Base-by-base conservation (phyloP, 2,888 invertebrate species). In the Drosophila bunnanda region DNA sequence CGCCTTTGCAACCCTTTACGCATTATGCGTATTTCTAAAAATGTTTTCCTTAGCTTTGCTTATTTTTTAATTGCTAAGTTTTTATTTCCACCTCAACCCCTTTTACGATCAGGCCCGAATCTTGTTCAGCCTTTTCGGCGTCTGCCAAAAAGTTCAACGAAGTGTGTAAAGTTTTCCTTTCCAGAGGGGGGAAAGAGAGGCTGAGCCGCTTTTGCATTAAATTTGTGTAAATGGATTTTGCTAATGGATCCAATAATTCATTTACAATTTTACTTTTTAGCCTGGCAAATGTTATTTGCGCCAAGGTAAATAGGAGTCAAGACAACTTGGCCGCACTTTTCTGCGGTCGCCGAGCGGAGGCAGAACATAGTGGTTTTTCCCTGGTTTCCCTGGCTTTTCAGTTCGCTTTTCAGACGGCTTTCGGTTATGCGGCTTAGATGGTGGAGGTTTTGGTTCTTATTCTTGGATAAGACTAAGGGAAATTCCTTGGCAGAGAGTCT, bases 201-300 rank as follows among this genome's bases (percentile, higher is more conserved):
- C 12, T 25, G 64, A 86, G 82, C 82, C 73, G 88, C 88, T 88
- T 88, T 82, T 75, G 83, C 83, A 88, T 88, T 86, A 88, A 88
- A 89, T 83, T 83, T 85, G 91, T 90, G 91, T 90, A 90, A 91
- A 89, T 91, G 91, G 91, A 90, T 91, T 84, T 91, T 88, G 80
- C 91, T 91, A 91, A 91, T 91, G 91, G 91, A 90, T 89, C 82
- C 90, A 91, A 91, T 91, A 91, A 91, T 91, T 91, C 91, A 91
- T 91, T 91, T 89, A 84, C 82, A 90, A 87, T 90, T 87, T 67
- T 89, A 80, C 89, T 89, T 85, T 74, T 76, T 74, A 80, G 89
- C 81, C 81, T 71, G 75, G 78, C 76, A 84, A 89, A 87, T 87
- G 82, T 68, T 89, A 81, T 87, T 78, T 88, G 74, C 73, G 76